Evolutionary conservation across 2,888 invertebrate species (phyloP).

Genomic region (Lasioglossum malachurum): DNA sequence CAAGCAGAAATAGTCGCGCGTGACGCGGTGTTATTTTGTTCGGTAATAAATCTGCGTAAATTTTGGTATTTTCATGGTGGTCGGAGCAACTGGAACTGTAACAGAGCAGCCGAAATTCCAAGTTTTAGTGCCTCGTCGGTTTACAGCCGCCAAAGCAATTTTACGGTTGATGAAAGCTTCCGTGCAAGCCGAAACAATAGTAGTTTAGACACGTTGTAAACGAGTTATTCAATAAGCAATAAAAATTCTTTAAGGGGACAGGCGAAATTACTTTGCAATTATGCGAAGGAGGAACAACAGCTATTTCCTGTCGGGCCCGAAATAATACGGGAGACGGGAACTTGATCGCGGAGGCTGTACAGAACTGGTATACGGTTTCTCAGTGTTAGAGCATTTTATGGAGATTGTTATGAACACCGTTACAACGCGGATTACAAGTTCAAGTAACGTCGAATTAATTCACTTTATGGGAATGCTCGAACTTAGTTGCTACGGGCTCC

Average conservation of each 20-base stretch:
- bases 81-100: neutral
- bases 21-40: no score
- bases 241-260: constrained; percentile 8
- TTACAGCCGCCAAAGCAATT: constrained; percentile 16
- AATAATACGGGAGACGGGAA: neutral
- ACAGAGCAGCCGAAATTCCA: neutral
- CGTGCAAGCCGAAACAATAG: neutral
- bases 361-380: neutral
- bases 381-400: neutral
- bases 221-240: neutral
- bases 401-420: constrained; percentile 15
- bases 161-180: constrained; percentile 17
- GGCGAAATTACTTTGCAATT: neutral
- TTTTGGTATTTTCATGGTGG: neutral
- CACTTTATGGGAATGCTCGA: neutral
- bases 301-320: neutral
- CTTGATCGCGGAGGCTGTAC: neutral
- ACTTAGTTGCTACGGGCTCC: neutral
- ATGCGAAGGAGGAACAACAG: neutral
- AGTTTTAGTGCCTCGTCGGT: neutral
- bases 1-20: neutral
- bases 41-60: neutral
- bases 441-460: constrained; percentile 20
- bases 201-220: neutral
- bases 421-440: constrained; percentile 17